A percentile compares a stretch with the other conserved stretches of the same genome.
Conservation (phyloP, 1,140 invertebrate species). For the Cylas formicarius region DNA sequence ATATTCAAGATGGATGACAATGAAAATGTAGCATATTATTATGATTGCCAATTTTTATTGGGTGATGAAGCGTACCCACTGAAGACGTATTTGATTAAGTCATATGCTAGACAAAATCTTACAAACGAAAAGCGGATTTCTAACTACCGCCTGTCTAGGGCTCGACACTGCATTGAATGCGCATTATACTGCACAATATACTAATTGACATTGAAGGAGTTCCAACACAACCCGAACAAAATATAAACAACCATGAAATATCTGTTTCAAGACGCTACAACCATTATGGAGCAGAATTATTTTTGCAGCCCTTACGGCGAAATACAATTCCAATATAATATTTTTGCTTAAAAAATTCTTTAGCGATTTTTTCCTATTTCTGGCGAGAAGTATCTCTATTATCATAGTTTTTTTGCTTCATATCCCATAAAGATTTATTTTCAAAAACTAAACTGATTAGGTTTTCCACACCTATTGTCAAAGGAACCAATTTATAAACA, state of each 20-base stretch:
- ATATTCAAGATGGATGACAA: too few relatives aligned
- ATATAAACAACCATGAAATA: not conserved
- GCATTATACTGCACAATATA: slow-evolving; percentile 18
- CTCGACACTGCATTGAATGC: slow-evolving; percentile 22
- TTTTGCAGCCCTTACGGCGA: slow-evolving; percentile 4
- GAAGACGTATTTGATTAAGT: slow-evolving; percentile 30
- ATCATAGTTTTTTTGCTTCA: not conserved
- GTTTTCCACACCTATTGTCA: slow-evolving; percentile 1
- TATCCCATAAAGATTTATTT: slow-evolving; percentile 8
- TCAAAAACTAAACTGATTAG: not conserved
- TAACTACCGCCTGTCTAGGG: slow-evolving; percentile 42
- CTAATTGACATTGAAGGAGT: slow-evolving; percentile 12
- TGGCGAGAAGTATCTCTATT: not conserved
- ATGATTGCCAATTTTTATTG: too few relatives aligned
- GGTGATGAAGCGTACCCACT: slow-evolving; percentile 44
- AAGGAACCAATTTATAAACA: too few relatives aligned
- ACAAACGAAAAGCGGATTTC: slow-evolving; percentile 35
- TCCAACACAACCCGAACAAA: not conserved
- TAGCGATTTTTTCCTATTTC: slow-evolving; percentile 3
- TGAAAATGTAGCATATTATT: too few relatives aligned
- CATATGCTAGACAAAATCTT: slow-evolving; percentile 37
- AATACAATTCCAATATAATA: slow-evolving; percentile 3
- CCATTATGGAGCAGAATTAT: slow-evolving; percentile 4
- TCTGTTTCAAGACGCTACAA: not conserved
- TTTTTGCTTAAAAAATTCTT: slow-evolving; percentile 4